Conservation (phyloP, 2,797 vertebrate species). For the Spinus olivaceus region DNA sequence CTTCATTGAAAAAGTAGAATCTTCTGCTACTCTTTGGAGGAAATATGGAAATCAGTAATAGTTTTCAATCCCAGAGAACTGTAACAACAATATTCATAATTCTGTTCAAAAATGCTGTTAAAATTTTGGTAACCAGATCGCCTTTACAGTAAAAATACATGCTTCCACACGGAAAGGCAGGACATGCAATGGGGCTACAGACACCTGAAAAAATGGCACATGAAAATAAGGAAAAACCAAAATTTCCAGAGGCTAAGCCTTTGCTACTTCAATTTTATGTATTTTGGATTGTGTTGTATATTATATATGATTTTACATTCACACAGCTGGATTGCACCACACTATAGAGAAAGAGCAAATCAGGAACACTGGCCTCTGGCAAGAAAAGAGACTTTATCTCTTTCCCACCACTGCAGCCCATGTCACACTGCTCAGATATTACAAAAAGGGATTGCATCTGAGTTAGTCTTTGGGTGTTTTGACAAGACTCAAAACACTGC, state of each 20-base stretch:
- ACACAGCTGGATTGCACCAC: neutral
- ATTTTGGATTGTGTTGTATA: neutral
- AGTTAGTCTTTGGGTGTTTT: neutral
- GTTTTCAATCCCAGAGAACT: neutral
- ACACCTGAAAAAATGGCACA: neutral
- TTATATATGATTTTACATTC: neutral
- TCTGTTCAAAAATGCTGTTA: neutral
- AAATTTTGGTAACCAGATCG: neutral
- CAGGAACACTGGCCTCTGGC: neutral
- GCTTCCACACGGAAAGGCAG: neutral
- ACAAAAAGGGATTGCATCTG: neutral
- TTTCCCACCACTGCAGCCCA: rapidly evolving
- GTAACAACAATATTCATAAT: neutral
- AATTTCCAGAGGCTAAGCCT: neutral
- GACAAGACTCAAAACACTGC: neutral
- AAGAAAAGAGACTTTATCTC: neutral
- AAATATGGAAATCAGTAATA: neutral
- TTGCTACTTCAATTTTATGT: neutral
- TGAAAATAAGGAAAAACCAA: neutral
- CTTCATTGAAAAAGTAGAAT: neutral
- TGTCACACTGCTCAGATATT: neutral
- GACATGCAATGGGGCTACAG: neutral
- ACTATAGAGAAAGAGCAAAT: neutral
- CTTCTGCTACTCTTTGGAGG: neutral
- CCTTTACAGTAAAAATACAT: neutral